Evolutionary conservation across 2,797 vertebrate species (phyloP).

Genomic region (Varecia variegata): DNA sequence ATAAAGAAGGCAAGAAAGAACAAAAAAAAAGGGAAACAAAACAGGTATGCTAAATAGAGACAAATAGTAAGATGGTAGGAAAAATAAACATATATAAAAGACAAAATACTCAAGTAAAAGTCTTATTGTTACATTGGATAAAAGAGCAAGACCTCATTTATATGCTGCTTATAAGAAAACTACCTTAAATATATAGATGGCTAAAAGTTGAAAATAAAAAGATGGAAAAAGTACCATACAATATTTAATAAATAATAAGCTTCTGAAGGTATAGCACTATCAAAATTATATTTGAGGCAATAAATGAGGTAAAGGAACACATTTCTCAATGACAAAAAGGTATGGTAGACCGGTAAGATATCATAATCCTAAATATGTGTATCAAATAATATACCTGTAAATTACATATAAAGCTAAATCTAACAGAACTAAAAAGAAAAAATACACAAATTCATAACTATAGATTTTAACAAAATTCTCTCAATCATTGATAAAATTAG

Average conservation of each 20-base stretch:
- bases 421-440: background rate
- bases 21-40: background rate
- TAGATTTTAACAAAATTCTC: background rate
- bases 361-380: background rate
- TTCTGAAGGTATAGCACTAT: background rate
- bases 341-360: background rate
- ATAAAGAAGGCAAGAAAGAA: background rate
- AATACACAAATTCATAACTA: background rate
- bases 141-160: background rate
- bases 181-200: background rate
- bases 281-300: background rate
- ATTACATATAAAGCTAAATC: background rate
- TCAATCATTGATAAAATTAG: background rate
- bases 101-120: background rate
- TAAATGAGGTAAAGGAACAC: background rate
- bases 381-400: background rate
- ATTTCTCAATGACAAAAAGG: background rate
- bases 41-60: background rate
- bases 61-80: background rate
- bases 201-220: constrained; percentile 3
- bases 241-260: background rate
- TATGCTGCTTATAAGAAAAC: background rate
- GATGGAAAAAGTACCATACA: background rate
- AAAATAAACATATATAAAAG: background rate
- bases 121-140: background rate